These are phyloP conservation scores for Meloidogyne floridensis DNA, from an alignment of 1,140 invertebrate genomes.

Conservation along the genomic window DNA sequence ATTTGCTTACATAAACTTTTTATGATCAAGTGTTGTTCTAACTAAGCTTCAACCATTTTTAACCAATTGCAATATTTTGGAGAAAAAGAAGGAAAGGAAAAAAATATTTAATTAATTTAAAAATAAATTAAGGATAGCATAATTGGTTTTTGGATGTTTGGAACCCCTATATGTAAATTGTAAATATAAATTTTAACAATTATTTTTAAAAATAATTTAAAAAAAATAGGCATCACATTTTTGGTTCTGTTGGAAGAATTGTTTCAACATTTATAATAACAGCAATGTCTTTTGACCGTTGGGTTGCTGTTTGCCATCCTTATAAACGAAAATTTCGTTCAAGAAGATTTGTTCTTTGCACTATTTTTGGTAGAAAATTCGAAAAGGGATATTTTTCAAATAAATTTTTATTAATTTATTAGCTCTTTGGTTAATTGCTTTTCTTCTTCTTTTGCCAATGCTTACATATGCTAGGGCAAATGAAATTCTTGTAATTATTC, in stretches of 20 bases:
- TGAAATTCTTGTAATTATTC: constrained; percentile 47
- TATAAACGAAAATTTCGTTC: constrained; percentile 57
- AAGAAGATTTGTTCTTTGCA: constrained; percentile 40
- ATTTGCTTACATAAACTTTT: too few relatives aligned
- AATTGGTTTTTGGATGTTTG: constrained; percentile 65
- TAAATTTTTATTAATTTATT: constrained; percentile 26
- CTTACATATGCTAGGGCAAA: constrained; percentile 60
- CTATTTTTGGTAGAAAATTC: constrained; percentile 33
- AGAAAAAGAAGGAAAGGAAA: too few relatives aligned
- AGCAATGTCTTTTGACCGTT: constrained; percentile 69
- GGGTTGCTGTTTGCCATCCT: constrained; percentile 68
- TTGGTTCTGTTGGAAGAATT: constrained; percentile 61
- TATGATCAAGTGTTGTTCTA: too few relatives aligned
- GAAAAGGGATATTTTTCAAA: not conserved
- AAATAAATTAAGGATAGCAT: constrained; percentile 51
- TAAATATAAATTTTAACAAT: not conserved
- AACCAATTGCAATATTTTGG: too few relatives aligned
- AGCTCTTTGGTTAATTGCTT: constrained; percentile 59
- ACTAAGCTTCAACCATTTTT: too few relatives aligned
- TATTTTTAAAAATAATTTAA: not conserved
- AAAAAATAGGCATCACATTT: constrained; percentile 56
- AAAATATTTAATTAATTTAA: not conserved
- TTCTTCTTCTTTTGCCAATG: constrained; percentile 62
- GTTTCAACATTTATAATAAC: constrained; percentile 68
- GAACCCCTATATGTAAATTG: constrained; percentile 58